These are phyloP conservation scores for Atherinosoma microstoma DNA, from an alignment of 2,797 vertebrate species.

Conservation along the genomic window DNA sequence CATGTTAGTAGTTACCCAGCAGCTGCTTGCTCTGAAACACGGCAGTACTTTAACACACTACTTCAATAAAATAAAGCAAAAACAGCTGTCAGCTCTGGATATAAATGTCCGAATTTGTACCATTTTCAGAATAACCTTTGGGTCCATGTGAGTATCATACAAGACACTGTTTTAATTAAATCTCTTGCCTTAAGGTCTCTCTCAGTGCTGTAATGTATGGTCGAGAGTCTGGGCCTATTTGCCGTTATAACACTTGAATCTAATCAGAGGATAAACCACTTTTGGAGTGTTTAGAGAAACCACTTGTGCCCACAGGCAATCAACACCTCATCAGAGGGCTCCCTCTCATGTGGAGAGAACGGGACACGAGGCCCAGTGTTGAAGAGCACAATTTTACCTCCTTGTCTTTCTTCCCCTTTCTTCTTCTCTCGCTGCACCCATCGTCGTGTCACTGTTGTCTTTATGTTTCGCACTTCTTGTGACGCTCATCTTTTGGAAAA, in stretches of 20 bases:
- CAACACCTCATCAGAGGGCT: conserved; percentile 80
- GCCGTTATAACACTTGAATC: conserved; percentile 76
- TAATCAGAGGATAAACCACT: conserved; percentile 79
- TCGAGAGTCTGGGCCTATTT: conserved; percentile 75
- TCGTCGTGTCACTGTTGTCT: conserved; percentile 17
- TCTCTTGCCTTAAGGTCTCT: conserved; percentile 48
- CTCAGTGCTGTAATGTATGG: conserved; percentile 52
- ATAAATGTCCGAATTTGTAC: conserved; percentile 5
- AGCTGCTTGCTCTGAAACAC: background rate
- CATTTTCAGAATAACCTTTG: conserved; percentile 47
- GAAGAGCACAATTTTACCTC: conserved; percentile 72
- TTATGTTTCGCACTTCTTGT: background rate
- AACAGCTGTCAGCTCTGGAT: conserved; percentile 27
- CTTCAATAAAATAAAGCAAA: background rate
- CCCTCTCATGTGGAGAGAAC: conserved; percentile 71
- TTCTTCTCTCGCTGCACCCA: conserved; percentile 13
- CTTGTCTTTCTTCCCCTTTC: conserved; percentile 51
- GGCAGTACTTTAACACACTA: conserved; percentile 12
- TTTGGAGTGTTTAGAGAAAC: conserved; percentile 78
- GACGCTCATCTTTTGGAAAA: background rate
- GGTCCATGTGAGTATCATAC: conserved; percentile 39
- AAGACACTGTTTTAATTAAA: conserved; percentile 58
- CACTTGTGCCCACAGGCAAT: conserved; percentile 82
- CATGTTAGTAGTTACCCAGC: background rate
- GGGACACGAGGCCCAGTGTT: conserved; percentile 55